Conservation (phyloP, 2,888 invertebrate species). For the Meghimatium bilineatum region DNA sequence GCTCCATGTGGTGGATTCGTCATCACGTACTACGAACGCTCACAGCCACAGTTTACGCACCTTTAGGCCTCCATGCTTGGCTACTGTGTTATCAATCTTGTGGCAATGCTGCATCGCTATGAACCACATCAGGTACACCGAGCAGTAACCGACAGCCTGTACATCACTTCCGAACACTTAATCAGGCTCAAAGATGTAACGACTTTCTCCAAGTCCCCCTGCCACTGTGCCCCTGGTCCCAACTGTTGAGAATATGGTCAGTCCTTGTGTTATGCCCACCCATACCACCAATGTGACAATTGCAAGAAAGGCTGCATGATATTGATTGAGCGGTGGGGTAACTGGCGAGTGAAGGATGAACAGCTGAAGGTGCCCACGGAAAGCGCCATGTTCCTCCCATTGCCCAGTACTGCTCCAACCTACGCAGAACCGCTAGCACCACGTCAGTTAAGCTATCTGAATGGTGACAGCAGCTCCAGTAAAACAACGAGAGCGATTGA, state of each 20-base stretch:
- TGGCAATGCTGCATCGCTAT: too few relatives aligned
- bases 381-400: neutral
- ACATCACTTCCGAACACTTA: neutral
- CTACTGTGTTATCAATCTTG: too few relatives aligned
- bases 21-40: too few relatives aligned
- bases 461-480: neutral
- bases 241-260: neutral
- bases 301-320: neutral
- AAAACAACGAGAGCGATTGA: slow-evolving; percentile 21
- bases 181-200: too few relatives aligned
- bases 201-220: neutral
- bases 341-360: slow-evolving; percentile 15
- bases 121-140: too few relatives aligned
- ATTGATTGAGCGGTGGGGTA: too few relatives aligned
- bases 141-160: too few relatives aligned
- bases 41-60: too few relatives aligned
- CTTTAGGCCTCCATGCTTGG: too few relatives aligned
- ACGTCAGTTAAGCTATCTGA: neutral
- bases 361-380: neutral
- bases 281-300: neutral
- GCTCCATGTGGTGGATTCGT: too few relatives aligned
- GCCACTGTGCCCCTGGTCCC: neutral
- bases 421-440: neutral
- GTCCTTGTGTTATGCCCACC: neutral
- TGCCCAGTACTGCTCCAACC: neutral